Conservation (phyloP, 1,140 invertebrate species). For the Orchestia grillus region DNA sequence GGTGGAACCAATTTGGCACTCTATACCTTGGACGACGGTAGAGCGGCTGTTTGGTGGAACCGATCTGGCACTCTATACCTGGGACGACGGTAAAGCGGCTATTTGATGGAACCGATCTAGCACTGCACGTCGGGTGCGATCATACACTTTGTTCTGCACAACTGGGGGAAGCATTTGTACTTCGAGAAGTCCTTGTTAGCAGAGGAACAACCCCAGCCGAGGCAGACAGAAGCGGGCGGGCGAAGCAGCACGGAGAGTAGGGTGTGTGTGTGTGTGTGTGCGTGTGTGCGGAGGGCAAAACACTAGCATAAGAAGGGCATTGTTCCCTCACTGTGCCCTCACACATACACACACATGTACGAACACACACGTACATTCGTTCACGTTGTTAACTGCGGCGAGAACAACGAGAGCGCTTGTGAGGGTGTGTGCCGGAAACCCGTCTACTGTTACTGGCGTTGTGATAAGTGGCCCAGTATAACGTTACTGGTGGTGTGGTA, state of each 20-base stretch:
- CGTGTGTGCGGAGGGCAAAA: not conserved
- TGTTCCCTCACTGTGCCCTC: not conserved
- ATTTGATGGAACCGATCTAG: too few relatives aligned
- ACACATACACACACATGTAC: not conserved
- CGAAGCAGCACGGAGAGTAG: not conserved
- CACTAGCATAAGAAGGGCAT: slow-evolving; percentile 13
- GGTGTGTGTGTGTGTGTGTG: not conserved
- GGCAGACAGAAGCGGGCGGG: not conserved
- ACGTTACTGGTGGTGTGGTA: not conserved
- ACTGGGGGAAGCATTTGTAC: too few relatives aligned
- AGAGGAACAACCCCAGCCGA: not conserved
- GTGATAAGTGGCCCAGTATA: not conserved
- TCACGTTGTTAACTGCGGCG: not conserved
- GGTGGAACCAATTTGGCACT: too few relatives aligned
- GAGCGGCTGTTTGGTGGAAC: too few relatives aligned
- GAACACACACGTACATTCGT: not conserved
- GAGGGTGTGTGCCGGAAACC: not conserved
- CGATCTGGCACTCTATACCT: too few relatives aligned
- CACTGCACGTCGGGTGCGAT: too few relatives aligned
- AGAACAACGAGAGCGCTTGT: not conserved
- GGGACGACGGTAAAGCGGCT: too few relatives aligned
- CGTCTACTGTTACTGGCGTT: not conserved
- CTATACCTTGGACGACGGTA: too few relatives aligned
- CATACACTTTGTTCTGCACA: too few relatives aligned
- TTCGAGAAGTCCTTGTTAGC: not conserved